These are phyloP conservation scores for Hylyphantes graminicola DNA, from an alignment of 1,140 invertebrate genomes.

Conservation along the genomic window DNA sequence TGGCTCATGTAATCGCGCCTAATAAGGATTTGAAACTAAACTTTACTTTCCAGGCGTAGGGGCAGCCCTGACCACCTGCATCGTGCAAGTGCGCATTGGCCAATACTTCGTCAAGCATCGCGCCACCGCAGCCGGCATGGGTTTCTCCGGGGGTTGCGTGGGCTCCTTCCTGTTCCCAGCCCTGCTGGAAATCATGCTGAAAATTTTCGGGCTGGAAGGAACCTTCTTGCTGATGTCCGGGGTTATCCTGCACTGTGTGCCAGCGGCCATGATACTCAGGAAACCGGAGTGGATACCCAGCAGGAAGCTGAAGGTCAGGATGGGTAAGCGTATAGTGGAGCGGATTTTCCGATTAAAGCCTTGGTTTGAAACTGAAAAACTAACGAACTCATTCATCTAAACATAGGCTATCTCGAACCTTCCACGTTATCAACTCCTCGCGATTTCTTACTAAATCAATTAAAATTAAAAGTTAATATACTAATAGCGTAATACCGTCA, in stretches of 20 bases:
- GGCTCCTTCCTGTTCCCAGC: constrained; percentile 67
- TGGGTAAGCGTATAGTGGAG: neutral
- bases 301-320: neutral
- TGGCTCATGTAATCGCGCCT: too few species aligned
- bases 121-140: constrained; percentile 61
- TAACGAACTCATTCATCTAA: too few species aligned
- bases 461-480: too few species aligned
- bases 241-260: constrained; percentile 77
- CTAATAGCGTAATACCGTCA: too few species aligned
- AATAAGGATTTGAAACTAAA: too few species aligned
- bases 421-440: too few species aligned
- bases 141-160: constrained; percentile 66
- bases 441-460: too few species aligned
- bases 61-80: constrained; percentile 16
- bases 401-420: too few species aligned
- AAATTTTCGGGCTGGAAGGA: constrained; percentile 62
- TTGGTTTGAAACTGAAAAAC: too few species aligned
- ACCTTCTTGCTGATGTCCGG: constrained; percentile 79
- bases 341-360: neutral
- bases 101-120: constrained; percentile 58
- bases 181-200: constrained; percentile 63
- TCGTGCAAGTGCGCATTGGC: constrained; percentile 56
- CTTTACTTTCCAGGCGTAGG: constrained; percentile 15
- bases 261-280: constrained; percentile 72
- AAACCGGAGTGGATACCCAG: constrained; percentile 67